These are phyloP conservation scores for Hecatera dysodea DNA, from an alignment of 2,888 invertebrate genomes.

Conservation along the genomic window DNA sequence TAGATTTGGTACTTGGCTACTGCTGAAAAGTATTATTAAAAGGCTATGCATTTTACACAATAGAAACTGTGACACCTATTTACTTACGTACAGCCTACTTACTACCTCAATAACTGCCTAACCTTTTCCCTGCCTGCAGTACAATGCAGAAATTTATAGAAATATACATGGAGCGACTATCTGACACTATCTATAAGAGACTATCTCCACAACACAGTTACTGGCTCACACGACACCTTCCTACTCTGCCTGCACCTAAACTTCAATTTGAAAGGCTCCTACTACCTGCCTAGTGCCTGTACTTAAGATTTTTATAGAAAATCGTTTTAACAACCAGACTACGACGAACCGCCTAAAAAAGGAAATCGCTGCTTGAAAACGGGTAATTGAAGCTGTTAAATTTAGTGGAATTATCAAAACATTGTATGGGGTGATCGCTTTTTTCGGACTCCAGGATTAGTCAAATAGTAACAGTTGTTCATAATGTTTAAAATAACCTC, in stretches of 20 bases:
- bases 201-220: neutral
- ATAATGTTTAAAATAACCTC: too few species aligned
- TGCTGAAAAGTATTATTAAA: conserved; percentile 4
- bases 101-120: too few species aligned
- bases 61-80: neutral
- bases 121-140: too few species aligned
- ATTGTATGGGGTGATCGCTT: neutral
- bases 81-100: neutral
- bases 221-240: neutral
- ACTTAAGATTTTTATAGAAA: too few species aligned
- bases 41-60: neutral
- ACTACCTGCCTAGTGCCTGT: neutral
- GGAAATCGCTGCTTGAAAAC: neutral
- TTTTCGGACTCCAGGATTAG: too few species aligned
- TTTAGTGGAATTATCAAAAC: too few species aligned
- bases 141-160: neutral
- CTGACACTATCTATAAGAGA: too few species aligned
- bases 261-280: neutral
- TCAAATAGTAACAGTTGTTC: too few species aligned
- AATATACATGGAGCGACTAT: neutral
- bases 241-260: neutral
- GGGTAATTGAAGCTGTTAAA: too few species aligned
- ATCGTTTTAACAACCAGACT: too few species aligned
- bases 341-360: too few species aligned
- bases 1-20: neutral